Base-by-base conservation (phyloP, 1,140 invertebrate species). In the Cherax quadricarinatus region DNA sequence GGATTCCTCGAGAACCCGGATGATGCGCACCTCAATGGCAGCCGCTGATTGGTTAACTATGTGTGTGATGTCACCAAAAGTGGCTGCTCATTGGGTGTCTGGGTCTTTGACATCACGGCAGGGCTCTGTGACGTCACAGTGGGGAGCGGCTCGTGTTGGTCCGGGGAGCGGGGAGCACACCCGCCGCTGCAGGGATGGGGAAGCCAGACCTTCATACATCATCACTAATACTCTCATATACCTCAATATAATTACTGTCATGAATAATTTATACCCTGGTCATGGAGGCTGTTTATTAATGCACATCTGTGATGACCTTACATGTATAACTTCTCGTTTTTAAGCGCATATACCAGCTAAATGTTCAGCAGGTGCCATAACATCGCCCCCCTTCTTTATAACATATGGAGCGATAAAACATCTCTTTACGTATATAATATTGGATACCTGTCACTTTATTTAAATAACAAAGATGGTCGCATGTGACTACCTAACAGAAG, bases 161-260 rank as follows among this genome's bases (percentile, higher is more conserved):
- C 16, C 18, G 62, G 62, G 62, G 62, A 66, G 62, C 62, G 62
- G 62, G 62, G 62, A 66, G 62, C 7, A 30, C 84, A 62, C 60
- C 73, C 78, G 90, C 84, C 84, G 70, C 90, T 87, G 93, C 81
- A 93, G 89, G 86, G 82, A 81, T 66, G 88, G 90, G 92, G 93
- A 93, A 86, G 86, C 93, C 81, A 91, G 90, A 93, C 93, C 53
- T 2, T 41, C 12, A 18, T 12, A 49, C 12, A 49, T 18, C 49
- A 16, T 60, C 81, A 5, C 16, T 41, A 41, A 41, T 57, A 57
- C 53, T 57, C 53, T 24, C 24, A 83, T 30, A 30, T 83, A 30
- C 24, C 24, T 57, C 24, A 66, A 14, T 18, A 66, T 5, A 66
- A 66, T 18, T 18, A 66, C 12, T 66, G 62, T 66, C 62, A 66